Base-by-base conservation (phyloP, 1,140 invertebrate species). In the Panonychus citri region DNA sequence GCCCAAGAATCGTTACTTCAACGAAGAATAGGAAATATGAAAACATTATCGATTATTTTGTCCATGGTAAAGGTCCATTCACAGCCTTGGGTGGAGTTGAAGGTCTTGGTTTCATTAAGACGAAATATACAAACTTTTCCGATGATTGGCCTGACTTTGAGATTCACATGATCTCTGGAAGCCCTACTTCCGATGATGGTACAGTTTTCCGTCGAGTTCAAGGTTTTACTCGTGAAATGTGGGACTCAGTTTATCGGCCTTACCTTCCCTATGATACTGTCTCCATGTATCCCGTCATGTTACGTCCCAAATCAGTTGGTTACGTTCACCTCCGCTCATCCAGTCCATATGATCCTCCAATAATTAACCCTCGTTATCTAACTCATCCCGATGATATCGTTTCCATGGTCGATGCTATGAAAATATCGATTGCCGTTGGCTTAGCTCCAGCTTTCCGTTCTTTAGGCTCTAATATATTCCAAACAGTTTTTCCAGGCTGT, bases 101-200 rank as follows among this genome's bases (percentile, higher is more conserved):
- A 68, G 79, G 81, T 0, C 81, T 85, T 0, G 83, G 80, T 0
- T 88, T 87, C 63, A 82, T 88, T 43, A 78, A 81, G 0, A 87
- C 85, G 0, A 86, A 86, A 66, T 87, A 86, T 64, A 81, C 80
- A 0, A 87, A 87, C 64, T 70, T 77, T 56, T 75, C 76, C 0
- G 81, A 85, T 57, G 84, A 87, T 64, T 88, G 83, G 82, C 85
- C 85, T 0, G 85, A 90, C 63, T 86, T 88, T 55, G 82, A 87
- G 60, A 86, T 88, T 64, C 87, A 85, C 80, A 70, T 87, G 65
- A 80, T 82, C 0, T 81, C 82, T n/a, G 77, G 80, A 0, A 82
- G 81, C 0, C 81, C 80, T 0, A 78, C 74, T 50, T 83, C 82
- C 0, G 83, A 86, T 61, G 80, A 80, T n/a, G 81, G 80, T 5